Base-by-base conservation (phyloP, 2,888 invertebrate species). In the Rhyacophila evoluta region DNA sequence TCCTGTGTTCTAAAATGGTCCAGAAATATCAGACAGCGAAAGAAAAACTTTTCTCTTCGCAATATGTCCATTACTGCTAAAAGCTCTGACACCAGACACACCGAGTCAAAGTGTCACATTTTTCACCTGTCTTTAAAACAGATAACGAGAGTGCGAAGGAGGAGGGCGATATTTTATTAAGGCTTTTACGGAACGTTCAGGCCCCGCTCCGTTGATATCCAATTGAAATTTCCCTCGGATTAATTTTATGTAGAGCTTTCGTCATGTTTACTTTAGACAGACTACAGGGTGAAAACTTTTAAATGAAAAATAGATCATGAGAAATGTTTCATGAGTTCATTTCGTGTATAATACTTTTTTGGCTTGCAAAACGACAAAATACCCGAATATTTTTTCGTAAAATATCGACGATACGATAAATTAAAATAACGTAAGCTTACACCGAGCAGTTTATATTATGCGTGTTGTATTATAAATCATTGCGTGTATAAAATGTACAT, bases 61-160 rank as follows among this genome's bases (percentile, higher is more conserved):
- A 25, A 67, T 68, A 29, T 71, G 75, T 36, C 78, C 78, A 75
- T 79, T 75, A 37, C 78, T 8, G 55, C 75, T 79, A 72, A 79
- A 75, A 79, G 71, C 78, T 27, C 75, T 6, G 55, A 36, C 69
- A 75, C 27, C 15, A 69, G 78, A 38, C 25, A 38, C 28, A 19
- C 33, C 72, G 68, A 75, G 75, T 74, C 74, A 74, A 67, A 79
- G 75, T 37, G 75, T 55, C 78, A 71, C 75, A 71, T 79, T 68
- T 76, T 72, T 77, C 72, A 77, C 39, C 68, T 72, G 72, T 72
- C 72, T 70, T 72, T 55, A 68, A 72, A 72, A 68, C 68, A 67
- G 72, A 77, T 72, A 36, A 25, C 33, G 69, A 74, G 70, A 1
- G 25, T 37, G 55, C 77, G 33, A 19, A 29, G 28, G 68, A 25